Evolutionary conservation across 2,113 vertebrate genomes (phyloP).

Genomic region (Odocoileus virginianus): DNA sequence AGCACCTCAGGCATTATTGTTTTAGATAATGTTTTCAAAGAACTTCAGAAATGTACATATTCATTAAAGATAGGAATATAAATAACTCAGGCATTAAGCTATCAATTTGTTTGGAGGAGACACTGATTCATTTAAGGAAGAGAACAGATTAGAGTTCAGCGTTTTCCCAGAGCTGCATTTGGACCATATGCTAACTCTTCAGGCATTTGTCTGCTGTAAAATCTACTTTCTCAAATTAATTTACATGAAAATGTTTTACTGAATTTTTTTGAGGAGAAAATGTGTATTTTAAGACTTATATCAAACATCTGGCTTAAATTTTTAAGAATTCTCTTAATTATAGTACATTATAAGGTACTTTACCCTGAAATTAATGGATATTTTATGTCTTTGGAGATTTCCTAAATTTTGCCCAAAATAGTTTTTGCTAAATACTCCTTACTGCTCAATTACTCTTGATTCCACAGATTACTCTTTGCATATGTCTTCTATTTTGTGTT

Average conservation of each 20-base stretch:
- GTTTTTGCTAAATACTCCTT: slow-evolving; percentile 34
- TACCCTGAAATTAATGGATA: slow-evolving; percentile 46
- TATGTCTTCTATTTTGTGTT: not conserved
- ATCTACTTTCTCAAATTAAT: slow-evolving; percentile 54
- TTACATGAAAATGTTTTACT: slow-evolving; percentile 56
- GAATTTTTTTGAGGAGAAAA: slow-evolving; percentile 44
- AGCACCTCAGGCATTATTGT: not conserved
- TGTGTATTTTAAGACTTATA: slow-evolving; percentile 35
- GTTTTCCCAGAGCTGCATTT: slow-evolving; percentile 49
- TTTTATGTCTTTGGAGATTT: slow-evolving; percentile 23
- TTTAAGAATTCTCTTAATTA: slow-evolving; percentile 42
- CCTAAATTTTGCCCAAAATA: slow-evolving; percentile 38
- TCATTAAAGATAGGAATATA: not conserved
- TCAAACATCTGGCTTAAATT: slow-evolving; percentile 57
- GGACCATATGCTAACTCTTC: slow-evolving; percentile 63
- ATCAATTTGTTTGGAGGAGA: slow-evolving; percentile 21
- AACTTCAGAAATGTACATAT: not conserved
- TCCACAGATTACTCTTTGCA: not conserved
- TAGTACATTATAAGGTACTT: slow-evolving; percentile 26
- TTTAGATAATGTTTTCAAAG: slow-evolving; percentile 3
- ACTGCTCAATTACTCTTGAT: slow-evolving; percentile 44
- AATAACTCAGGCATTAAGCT: slow-evolving; percentile 19
- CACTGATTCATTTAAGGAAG: slow-evolving; percentile 24
- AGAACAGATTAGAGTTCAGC: slow-evolving; percentile 30
- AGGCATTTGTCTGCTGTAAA: slow-evolving; percentile 52